Evolutionary conservation across 2,888 invertebrate species (phyloP), one percentile per base, ranked within the genome.

Genomic region (Sycophila texana): DNA sequence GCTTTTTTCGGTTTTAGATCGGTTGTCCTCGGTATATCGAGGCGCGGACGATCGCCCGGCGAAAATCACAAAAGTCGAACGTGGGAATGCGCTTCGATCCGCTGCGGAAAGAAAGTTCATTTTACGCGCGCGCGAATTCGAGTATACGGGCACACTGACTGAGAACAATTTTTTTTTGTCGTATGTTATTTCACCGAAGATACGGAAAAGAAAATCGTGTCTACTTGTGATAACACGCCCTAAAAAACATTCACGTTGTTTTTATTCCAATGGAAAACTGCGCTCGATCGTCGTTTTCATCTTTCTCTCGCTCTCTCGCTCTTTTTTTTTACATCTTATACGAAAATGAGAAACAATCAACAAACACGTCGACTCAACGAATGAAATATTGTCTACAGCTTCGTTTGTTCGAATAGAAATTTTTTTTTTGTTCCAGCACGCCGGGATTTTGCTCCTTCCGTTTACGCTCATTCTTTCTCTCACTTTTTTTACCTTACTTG

Each of bases 371-470:
- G 49, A 72, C 5, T 30, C 26, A 74, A 66, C 55, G 14, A 26
- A 61, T 77, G 68, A 67, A 77, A 75, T 76, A 81, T 81, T 81
- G 79, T 81, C 76, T 76, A 77, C 57, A 74, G 75, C 55, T 71
- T 79, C 73, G 63, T 79, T 39, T 73, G 58, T 74, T 77, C 60
- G 55, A 72, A 61, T 68, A 68, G 70, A 79, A 75, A 66, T 67
- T 66, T 71, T 30, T 30, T 57, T 65, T 72, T 66, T 68, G 39
- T n/a, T 18, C 71, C 39, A 22, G 65, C 66, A 47, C 49, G 30
- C 39, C 39, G 39, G 7, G 39, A 39, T 39, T 26, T 39, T 39
- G 39, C 39, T 39, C 1, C 39, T 39, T 39, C 39, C 7, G 39
- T 39, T 10, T 10, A 10, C 10, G 39, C 10, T 39, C 10, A 10